Conservation (phyloP, 1,140 invertebrate species). For the Sitobion miscanthi region DNA sequence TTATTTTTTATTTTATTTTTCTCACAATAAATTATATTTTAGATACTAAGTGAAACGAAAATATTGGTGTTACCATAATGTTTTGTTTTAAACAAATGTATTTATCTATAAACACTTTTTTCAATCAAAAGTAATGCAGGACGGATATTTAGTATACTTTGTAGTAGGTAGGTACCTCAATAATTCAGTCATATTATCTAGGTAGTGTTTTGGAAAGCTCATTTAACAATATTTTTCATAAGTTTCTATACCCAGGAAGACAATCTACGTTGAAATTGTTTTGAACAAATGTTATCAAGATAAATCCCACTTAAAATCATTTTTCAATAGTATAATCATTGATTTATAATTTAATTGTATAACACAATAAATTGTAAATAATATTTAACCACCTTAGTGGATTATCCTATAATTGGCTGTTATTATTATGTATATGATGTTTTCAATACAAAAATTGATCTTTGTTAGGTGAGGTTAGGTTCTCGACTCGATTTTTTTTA, state of each 20-base stretch:
- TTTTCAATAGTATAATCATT: not conserved
- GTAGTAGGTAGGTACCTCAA: not conserved
- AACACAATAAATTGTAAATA: too few relatives aligned
- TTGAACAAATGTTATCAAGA: not conserved
- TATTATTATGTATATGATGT: not conserved
- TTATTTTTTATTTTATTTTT: not conserved
- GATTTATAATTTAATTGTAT: not conserved
- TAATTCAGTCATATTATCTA: not conserved
- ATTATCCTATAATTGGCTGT: accelerated
- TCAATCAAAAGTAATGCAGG: not conserved
- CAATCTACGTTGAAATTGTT: not conserved
- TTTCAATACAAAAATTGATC: not conserved
- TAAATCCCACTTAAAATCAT: not conserved
- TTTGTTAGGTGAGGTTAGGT: too few relatives aligned
- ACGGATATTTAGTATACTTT: not conserved
- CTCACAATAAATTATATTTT: not conserved
- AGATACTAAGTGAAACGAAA: not conserved
- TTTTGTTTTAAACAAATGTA: not conserved
- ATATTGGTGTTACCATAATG: not conserved
- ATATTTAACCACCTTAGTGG: not conserved
- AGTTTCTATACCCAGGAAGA: not conserved
- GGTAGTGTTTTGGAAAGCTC: not conserved
- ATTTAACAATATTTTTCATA: not conserved
- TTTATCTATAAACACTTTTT: not conserved
- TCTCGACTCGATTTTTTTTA: too few relatives aligned